Evolutionary conservation across 2,113 vertebrate genomes (phyloP).

Genomic region (Saguinus midas): DNA sequence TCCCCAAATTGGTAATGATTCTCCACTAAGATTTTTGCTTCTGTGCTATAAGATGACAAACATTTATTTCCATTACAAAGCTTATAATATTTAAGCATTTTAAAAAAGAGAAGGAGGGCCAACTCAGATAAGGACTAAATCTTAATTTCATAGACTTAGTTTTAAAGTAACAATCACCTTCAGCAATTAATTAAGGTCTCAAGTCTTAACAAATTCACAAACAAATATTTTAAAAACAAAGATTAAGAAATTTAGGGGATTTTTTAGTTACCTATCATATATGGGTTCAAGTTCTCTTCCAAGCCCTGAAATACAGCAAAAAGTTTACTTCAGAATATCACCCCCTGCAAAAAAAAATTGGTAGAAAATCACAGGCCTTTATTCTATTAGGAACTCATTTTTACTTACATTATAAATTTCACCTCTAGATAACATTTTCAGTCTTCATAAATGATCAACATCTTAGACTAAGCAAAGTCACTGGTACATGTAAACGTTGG

Average conservation of each 20-base stretch:
- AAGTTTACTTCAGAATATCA: conserved; percentile 16
- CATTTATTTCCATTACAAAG: conserved; percentile 11
- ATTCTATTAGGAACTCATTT: background rate
- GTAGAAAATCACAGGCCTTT: conserved; percentile 20
- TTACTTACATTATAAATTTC: conserved; percentile 5
- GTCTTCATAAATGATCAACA: background rate
- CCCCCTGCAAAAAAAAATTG: background rate
- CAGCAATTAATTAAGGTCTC: conserved; percentile 1
- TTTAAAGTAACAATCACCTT: background rate
- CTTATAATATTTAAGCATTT: conserved; percentile 3
- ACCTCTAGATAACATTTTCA: background rate
- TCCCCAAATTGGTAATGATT: background rate
- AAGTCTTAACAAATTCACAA: conserved; percentile 21
- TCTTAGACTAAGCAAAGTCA: conserved; percentile 28
- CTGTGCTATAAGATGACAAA: background rate
- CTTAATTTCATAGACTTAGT: background rate
- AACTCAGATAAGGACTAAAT: conserved; percentile 20
- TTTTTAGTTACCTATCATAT: background rate
- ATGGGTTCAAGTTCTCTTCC: conserved; percentile 45
- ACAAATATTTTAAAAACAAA: conserved; percentile 46
- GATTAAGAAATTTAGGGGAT: background rate
- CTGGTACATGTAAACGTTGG: background rate
- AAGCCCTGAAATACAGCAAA: background rate
- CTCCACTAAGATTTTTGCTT: conserved; percentile 27
- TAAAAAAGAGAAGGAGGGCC: background rate